Percentiles rank a stretch among this genome's conserved stretches.
phyloP scores from a whole-genome alignment of 64 coral and sea anemone species.

The Astreopora myriophthalma region DNA sequence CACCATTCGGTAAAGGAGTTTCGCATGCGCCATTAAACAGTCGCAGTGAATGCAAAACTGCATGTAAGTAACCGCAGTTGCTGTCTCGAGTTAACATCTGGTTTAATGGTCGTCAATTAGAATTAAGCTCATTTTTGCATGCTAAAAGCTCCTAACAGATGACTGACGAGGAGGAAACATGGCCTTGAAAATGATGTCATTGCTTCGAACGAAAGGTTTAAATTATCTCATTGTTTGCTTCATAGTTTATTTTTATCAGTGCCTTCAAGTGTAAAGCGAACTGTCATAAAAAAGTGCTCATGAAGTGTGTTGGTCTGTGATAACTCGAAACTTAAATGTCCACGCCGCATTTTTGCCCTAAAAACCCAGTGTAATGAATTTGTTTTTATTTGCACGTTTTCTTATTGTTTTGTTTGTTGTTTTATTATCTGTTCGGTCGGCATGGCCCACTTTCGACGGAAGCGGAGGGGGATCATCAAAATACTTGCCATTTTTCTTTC shows the following conservation, averaged over 20 bases:
- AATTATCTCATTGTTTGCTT: neutral
- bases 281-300: neutral
- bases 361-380: neutral
- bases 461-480: neutral
- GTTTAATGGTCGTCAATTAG: neutral
- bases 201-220: neutral
- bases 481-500: slow-evolving; percentile 18
- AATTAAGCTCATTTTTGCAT: slow-evolving; percentile 14
- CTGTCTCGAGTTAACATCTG: neutral
- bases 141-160: slow-evolving; percentile 30
- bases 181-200: neutral
- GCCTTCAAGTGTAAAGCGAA: neutral
- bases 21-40: neutral
- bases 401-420: neutral
- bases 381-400: neutral
- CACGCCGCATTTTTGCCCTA: neutral
- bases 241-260: neutral
- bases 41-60: neutral
- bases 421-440: neutral
- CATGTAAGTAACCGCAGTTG: neutral
- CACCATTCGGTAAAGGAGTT: neutral
- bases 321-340: too few species aligned
- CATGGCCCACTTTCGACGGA: neutral
- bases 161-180: neutral
- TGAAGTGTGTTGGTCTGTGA: too few species aligned